Percentiles rank a stretch among this genome's conserved stretches.
Evolutionary conservation across 2,797 vertebrate genomes (phyloP).

Genomic region (Lepilemur septentrionalis): DNA sequence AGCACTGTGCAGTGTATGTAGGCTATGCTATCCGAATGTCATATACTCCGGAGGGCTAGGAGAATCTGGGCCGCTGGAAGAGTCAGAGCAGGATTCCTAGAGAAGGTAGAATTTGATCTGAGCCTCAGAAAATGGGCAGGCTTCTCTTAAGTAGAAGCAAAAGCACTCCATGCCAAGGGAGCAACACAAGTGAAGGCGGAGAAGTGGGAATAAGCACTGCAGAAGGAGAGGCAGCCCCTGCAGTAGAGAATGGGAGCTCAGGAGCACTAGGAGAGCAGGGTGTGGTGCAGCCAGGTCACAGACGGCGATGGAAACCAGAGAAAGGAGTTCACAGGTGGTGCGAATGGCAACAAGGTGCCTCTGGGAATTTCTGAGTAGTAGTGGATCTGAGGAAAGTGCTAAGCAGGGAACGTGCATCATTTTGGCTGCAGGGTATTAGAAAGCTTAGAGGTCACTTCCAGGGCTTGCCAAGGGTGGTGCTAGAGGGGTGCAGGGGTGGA

Average conservation of each 20-base stretch:
- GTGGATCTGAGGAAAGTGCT: neutral
- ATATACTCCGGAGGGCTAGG: neutral
- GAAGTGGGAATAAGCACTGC: neutral
- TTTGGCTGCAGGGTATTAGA: neutral
- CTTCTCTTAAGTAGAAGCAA: neutral
- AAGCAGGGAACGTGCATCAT: neutral
- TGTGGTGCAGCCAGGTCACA: fast-evolving
- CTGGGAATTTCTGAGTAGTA: neutral
- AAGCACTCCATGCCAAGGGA: neutral
- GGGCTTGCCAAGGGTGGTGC: neutral
- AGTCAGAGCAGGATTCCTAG: neutral
- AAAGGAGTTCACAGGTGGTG: neutral
- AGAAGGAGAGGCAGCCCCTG: neutral
- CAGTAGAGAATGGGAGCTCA: neutral
- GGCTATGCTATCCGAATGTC: neutral
- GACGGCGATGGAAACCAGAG: neutral
- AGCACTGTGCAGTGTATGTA: neutral
- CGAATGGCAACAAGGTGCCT: neutral
- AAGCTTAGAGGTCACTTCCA: neutral
- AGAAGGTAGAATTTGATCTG: neutral
- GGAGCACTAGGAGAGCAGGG: neutral
- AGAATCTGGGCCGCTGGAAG: neutral
- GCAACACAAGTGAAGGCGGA: neutral
- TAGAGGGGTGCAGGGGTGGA: neutral
- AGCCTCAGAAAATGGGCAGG: neutral